phyloP scores from a whole-genome alignment of 2,113 vertebrate genomes.

The Boleophthalmus pectinirostris region DNA sequence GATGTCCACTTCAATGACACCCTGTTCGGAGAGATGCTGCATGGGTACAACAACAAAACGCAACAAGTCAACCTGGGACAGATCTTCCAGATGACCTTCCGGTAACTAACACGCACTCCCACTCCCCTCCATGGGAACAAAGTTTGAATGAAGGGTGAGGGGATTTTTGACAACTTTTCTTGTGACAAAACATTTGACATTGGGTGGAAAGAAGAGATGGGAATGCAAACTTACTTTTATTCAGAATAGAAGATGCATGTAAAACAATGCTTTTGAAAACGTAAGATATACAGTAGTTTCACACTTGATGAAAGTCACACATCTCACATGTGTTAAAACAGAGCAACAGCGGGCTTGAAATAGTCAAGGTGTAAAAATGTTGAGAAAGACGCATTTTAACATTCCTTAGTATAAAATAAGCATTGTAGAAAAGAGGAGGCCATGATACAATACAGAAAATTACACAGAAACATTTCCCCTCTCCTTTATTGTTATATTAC shows the following conservation, averaged over 20 bases:
- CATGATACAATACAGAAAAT: too few species aligned
- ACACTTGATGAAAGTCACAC: neutral
- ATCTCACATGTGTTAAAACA: neutral
- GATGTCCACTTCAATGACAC: slow-evolving; percentile 92
- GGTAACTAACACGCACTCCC: slow-evolving; percentile 74
- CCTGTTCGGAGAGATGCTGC: slow-evolving; percentile 96
- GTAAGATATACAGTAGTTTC: neutral
- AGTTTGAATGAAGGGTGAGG: neutral
- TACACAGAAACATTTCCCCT: too few species aligned
- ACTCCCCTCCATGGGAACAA: neutral
- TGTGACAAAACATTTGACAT: neutral
- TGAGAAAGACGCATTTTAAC: too few species aligned
- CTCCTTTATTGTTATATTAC: too few species aligned
- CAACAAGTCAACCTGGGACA: slow-evolving; percentile 93
- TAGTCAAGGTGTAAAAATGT: too few species aligned
- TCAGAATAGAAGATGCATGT: neutral
- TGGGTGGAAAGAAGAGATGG: neutral
- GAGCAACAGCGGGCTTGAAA: too few species aligned
- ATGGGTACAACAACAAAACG: slow-evolving; percentile 93
- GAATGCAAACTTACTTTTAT: neutral
- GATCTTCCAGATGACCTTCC: slow-evolving; percentile 98
- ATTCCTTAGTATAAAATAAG: too few species aligned
- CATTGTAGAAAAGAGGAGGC: too few species aligned
- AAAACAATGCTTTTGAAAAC: neutral
- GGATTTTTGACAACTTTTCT: neutral